Base-by-base conservation (phyloP, 2,113 vertebrate species). In the Podarcis raffonei region DNA sequence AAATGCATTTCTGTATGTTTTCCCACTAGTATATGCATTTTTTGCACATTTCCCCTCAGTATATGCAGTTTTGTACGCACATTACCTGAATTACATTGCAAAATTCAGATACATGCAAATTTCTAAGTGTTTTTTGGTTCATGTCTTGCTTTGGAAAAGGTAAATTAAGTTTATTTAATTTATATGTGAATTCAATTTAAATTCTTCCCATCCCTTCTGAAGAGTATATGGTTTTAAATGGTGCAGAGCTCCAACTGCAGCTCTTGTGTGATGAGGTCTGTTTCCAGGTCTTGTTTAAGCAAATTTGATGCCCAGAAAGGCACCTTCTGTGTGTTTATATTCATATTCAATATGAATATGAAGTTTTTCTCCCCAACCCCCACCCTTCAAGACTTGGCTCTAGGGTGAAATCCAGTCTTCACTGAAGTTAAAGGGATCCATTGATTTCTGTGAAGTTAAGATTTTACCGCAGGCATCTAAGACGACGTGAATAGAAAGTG, bases 391-490 rank as follows among this genome's bases (percentile, higher is more conserved):
- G 37, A 78, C 65, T 42, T 13, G 25, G 18, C 84, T 68, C 27
- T n/a, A 78, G 59, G 75, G 74, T 86, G 37, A 78, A 86, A 68
- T 76, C 35, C 57, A 77, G 57, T 12, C 74, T 85, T 84, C 12
- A 74, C 9, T 57, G 42, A 84, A 84, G 69, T 84, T 68, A 66
- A 86, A 86, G 74, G 59, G 74, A 86, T 59, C 62, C 75, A 78
- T 66, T 78, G 84, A 86, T 78, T 86, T 78, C 84, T 78, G 74
- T 86, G 59, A 86, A 68, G 74, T 32, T 42, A 42, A 78, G 15
- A 78, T 86, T 86, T 86, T 78, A 77, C 75, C 62, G 11, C 57
- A 66, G 84, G 74, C 84, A 84, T 84, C 68, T 32, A 53, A 72
- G 62, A 78, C 42, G 59, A 86, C 76, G 57, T 42, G 84, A 86